phyloP scores from a whole-genome alignment of 2,797 vertebrate genomes.

The Tolypeutes matacus region DNA sequence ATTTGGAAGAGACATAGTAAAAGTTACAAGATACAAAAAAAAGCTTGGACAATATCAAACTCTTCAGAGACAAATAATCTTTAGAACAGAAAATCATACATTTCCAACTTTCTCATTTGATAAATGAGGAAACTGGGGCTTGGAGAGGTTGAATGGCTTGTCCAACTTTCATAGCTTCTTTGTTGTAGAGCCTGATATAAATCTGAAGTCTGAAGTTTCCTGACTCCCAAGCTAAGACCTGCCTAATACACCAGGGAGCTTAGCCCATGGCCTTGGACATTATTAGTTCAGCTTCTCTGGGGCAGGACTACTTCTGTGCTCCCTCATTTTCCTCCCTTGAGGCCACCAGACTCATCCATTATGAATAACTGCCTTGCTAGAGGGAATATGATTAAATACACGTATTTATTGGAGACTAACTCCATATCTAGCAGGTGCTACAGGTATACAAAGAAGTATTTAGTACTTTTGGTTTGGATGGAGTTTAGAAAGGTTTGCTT shows the following conservation, averaged over 20 bases:
- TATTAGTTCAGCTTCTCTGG: background rate
- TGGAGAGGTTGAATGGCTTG: background rate
- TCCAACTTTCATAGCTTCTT: background rate
- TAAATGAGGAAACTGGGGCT: background rate
- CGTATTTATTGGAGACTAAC: background rate
- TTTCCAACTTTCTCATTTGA: background rate
- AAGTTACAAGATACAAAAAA: background rate
- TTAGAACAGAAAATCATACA: background rate
- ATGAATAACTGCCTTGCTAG: background rate
- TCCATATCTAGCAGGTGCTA: background rate
- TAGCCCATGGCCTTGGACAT: background rate
- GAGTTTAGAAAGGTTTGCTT: background rate
- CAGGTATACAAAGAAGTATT: background rate
- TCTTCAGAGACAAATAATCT: background rate
- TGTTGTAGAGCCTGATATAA: background rate
- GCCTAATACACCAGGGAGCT: background rate
- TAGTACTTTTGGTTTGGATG: background rate
- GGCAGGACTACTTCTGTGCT: background rate
- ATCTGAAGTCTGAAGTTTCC: background rate
- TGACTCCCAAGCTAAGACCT: background rate
- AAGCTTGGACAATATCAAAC: background rate
- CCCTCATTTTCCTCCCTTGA: background rate
- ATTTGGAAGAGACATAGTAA: background rate
- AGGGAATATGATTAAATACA: background rate
- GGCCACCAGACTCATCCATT: background rate